Evolutionary conservation across 2,113 vertebrate species (phyloP), one percentile per base, ranked within the genome.

Genomic region (Sakesphorus luctuosus): DNA sequence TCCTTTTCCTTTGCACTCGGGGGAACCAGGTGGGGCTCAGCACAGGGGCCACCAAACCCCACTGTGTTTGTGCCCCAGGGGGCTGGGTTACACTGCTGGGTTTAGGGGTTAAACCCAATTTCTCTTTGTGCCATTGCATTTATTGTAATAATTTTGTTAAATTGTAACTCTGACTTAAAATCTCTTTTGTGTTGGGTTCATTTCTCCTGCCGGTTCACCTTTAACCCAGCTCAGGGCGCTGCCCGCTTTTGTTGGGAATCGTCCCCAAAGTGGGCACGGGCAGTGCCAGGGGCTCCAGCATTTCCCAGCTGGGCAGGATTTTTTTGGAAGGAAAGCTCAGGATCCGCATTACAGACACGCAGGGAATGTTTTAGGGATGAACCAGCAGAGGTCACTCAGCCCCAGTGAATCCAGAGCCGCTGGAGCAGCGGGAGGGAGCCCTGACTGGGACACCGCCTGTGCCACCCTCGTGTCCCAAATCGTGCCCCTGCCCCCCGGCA

Each of bases 271-370:
- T 16, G 20, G 44, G 72, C 4, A 1, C n/a, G 29, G 25, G 24
- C 71, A 9, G 16, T 3, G 83, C 82, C 18, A 1, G 43, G 1
- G 52, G 14, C 52, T 7, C 13, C 7, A 1, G 65, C 18, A 2
- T 24, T 46, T 53, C 3, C 38, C 47, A 10, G 38, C 74, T 0
- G 47, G 18, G 15, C 23, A 3, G n/a, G 6, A 47, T 46, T 66
- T 55, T 20, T 55, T 19, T 47, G 84, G 55, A 46, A 33, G 56
- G 84, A 13, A 36, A 12, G 33, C 1, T 10, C 47, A 5, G 38
- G 1, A 0, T 0, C 6, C 3, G 23, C 6, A 59, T 20, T 38
- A 1, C 0, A 3, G 33, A 3, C 87, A 3, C 0, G 11, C 38
- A 2, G 71, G 24, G 62, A 23, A 43, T 25, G 3, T 40, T 76